These are phyloP conservation scores for Brachionus koreanus DNA, from an alignment of 1,140 invertebrate species.

Conservation along the genomic window DNA sequence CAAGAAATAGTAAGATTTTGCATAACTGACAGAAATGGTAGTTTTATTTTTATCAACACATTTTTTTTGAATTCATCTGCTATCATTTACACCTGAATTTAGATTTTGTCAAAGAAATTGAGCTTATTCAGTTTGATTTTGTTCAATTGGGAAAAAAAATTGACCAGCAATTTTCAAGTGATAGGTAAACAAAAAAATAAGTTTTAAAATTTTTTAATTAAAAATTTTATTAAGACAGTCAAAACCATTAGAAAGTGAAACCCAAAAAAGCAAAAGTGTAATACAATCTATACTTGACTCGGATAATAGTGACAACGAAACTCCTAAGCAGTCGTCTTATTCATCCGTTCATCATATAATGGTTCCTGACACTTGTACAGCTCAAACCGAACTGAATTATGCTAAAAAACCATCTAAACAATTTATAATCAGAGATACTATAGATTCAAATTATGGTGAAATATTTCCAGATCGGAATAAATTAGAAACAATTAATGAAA, in stretches of 20 bases:
- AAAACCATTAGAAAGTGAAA: not conserved
- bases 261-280: not conserved
- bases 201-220: not conserved
- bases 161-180: not conserved
- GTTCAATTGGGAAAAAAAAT: slow-evolving; percentile 21
- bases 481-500: slow-evolving; percentile 7
- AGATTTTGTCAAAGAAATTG: slow-evolving; percentile 42
- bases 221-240: not conserved
- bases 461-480: not conserved
- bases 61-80: too few relatives aligned
- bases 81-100: not conserved
- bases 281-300: not conserved
- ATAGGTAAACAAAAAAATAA: not conserved
- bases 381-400: not conserved
- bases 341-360: not conserved
- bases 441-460: slow-evolving; percentile 6
- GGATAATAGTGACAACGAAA: slow-evolving; percentile 17
- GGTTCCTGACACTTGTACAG: not conserved
- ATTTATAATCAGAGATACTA: slow-evolving; percentile 18
- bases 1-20: slow-evolving; percentile 39
- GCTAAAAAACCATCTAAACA: not conserved
- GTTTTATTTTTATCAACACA: too few relatives aligned
- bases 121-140: slow-evolving; percentile 35
- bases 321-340: not conserved
- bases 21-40: slow-evolving; percentile 41